Conservation (phyloP, 2,113 vertebrate genomes). For the Podarcis muralis region DNA sequence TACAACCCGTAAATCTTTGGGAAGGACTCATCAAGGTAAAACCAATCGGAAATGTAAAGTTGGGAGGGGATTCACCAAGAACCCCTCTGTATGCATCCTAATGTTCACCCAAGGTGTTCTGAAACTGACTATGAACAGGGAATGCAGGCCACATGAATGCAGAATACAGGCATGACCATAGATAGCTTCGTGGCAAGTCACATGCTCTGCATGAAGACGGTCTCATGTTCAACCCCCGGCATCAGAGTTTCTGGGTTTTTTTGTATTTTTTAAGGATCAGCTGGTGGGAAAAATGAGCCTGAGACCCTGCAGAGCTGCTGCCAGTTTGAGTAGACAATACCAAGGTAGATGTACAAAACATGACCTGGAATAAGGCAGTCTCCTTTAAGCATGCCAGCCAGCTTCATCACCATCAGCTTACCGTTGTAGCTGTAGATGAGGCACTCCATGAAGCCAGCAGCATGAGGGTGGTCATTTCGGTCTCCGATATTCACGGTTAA, state of each 20-base stretch:
- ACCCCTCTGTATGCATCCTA: not conserved
- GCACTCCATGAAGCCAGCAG: conserved; percentile 83
- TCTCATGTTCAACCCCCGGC: not conserved
- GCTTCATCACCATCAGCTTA: conserved; percentile 47
- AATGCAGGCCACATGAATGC: not conserved
- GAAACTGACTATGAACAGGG: not conserved
- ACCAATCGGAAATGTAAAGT: not conserved
- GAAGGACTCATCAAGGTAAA: not conserved
- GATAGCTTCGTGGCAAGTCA: not conserved
- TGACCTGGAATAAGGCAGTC: not conserved
- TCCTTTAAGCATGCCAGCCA: conserved; percentile 3
- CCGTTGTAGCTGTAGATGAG: conserved; percentile 86
- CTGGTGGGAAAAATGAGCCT: not conserved
- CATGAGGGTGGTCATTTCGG: conserved; percentile 87
- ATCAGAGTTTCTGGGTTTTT: not conserved
- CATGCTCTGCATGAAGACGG: not conserved
- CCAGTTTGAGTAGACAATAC: not conserved
- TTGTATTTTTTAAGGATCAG: not conserved
- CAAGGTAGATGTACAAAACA: not conserved
- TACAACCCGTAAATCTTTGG: not conserved
- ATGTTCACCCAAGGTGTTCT: not conserved
- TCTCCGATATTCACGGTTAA: conserved; percentile 85
- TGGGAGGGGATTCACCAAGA: not conserved
- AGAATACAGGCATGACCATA: not conserved
- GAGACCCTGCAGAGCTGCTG: not conserved